Evolutionary conservation across 2,113 vertebrate species (phyloP).

Genomic region (Butorides virescens): DNA sequence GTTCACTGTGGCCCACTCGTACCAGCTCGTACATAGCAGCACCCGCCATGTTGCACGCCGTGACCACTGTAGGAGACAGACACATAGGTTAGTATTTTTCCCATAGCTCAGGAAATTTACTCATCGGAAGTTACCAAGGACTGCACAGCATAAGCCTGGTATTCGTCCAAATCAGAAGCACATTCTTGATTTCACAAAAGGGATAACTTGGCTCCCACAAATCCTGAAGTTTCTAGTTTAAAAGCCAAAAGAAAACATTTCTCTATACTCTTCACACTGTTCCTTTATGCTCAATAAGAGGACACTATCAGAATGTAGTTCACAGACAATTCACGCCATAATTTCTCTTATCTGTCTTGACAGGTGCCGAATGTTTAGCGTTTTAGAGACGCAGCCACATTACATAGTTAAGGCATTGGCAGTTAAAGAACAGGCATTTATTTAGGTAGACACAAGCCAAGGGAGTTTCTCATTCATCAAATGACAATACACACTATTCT

Average conservation of each 20-base stretch:
- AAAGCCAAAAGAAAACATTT: background rate
- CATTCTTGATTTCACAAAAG: background rate
- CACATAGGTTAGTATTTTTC: background rate
- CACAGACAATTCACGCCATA: background rate
- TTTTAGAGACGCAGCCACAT: background rate
- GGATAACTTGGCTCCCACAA: background rate
- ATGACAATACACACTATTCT: background rate
- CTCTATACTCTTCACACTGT: background rate
- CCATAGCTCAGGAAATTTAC: background rate
- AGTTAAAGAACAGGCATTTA: background rate
- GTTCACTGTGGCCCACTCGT: conserved; percentile 92
- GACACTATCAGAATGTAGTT: background rate
- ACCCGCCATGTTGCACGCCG: conserved; percentile 91
- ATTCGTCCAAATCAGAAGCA: background rate
- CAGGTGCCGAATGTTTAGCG: background rate
- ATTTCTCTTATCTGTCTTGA: background rate
- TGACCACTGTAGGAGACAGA: conserved; percentile 84
- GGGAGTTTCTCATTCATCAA: background rate
- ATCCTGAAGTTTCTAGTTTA: background rate
- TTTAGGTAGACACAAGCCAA: background rate
- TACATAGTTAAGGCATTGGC: background rate
- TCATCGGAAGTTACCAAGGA: background rate
- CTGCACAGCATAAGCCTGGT: background rate
- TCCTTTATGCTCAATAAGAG: background rate
- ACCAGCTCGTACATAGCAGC: conserved; percentile 99